Evolutionary conservation across 2,797 vertebrate genomes (phyloP), one percentile per base, ranked within the genome.

Genomic region (Cygnus olor): DNA sequence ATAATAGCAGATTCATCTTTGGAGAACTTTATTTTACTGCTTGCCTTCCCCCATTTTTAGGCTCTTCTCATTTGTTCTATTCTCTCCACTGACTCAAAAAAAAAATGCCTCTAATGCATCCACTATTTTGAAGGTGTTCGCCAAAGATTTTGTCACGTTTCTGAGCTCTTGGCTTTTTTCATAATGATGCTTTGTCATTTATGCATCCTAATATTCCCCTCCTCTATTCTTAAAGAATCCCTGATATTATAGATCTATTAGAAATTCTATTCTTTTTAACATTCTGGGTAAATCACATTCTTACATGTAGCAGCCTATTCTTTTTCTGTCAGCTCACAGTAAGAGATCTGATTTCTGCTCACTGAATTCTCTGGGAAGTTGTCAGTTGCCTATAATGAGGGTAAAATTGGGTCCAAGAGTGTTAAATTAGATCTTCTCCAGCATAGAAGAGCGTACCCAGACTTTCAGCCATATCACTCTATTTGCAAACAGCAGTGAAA

Each of bases 401-500:
- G 56, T 84, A 82, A 91, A 93, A 94, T 70, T 90, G 3, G 20
- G 64, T 83, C 71, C 32, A 70, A 40, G 66, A 60, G 47, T 77
- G 49, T 57, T 88, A 94, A 88, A 94, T 88, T 80, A 4, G 69
- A n/a, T 82, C 60, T 91, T 85, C 65, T 81, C 7, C 56, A 86
- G 73, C 56, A 77, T 0, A 82, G 85, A 69, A 70, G 57, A 86
- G 47, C 44, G 84, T 19, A 51, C 15, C 36, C 68, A 64, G 70
- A 57, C 80, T 88, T 94, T 77, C 56, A 88, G 54, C 70, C 36
- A 4, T 68, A 66, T 47, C 27, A 15, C 28, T 72, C 42, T 76
- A 44, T 89, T 93, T 90, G 60, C 82, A 89, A 86, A 89, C 91
- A 91, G 24, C 73, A 80, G 22, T 77, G 66, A 94, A 83, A 89